These are phyloP conservation scores for Diarsia brunnea DNA, from an alignment of 2,888 invertebrate species.

Conservation along the genomic window DNA sequence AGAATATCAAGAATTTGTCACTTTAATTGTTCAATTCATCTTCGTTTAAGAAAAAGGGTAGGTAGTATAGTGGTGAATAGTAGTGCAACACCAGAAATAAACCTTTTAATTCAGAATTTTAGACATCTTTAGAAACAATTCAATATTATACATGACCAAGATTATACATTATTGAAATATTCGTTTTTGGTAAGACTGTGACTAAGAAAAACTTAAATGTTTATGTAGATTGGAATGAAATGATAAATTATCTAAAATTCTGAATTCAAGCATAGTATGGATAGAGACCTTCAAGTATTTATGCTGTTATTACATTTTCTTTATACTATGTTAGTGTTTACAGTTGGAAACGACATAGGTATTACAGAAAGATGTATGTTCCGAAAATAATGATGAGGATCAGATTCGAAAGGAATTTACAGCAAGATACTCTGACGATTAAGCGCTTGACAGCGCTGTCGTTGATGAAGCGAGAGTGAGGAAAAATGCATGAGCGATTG, in stretches of 20 bases:
- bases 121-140: background rate
- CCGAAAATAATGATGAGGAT: slow-evolving; percentile 1
- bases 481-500: background rate
- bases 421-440: background rate
- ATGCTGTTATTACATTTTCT: background rate
- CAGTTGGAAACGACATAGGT: slow-evolving; percentile 14
- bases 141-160: slow-evolving; percentile 1
- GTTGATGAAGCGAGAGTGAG: background rate
- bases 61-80: background rate
- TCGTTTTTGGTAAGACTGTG: too few relatives aligned
- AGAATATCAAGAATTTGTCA: slow-evolving; percentile 3
- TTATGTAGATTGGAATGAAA: background rate
- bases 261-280: slow-evolving; percentile 50
- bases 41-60: background rate
- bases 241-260: slow-evolving; percentile 26
- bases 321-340: slow-evolving; percentile 20
- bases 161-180: too few relatives aligned
- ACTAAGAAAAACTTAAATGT: background rate
- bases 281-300: slow-evolving; percentile 43
- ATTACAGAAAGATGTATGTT: slow-evolving; percentile 11
- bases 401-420: slow-evolving; percentile 1
- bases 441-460: background rate
- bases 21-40: background rate
- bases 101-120: slow-evolving; percentile 35
- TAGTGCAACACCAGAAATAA: slow-evolving; percentile 9